phyloP scores from a whole-genome alignment of 2,113 vertebrate genomes.

The Oceanodroma tethys region DNA sequence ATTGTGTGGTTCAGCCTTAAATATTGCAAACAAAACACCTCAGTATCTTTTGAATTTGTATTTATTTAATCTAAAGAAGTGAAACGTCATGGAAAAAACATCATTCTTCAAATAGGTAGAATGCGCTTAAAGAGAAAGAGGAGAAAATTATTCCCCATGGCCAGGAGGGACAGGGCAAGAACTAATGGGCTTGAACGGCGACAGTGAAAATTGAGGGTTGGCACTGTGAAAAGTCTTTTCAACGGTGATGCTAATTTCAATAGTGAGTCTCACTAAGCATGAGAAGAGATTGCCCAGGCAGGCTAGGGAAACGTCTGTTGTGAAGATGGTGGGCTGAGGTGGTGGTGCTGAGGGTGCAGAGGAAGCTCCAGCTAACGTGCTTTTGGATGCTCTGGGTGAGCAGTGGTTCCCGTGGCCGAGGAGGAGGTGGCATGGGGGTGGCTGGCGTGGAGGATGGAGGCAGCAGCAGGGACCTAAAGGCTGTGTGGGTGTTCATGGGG shows the following conservation, averaged over 20 bases:
- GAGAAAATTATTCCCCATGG: background rate
- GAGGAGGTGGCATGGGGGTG: background rate
- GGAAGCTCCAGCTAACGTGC: background rate
- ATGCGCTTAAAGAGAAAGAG: background rate
- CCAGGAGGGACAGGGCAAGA: background rate
- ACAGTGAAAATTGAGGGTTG: background rate
- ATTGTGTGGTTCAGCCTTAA: background rate
- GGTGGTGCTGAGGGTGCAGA: background rate
- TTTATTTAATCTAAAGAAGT: background rate
- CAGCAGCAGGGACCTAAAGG: background rate
- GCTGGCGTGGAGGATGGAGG: no score
- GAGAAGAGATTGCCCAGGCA: background rate
- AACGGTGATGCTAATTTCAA: background rate
- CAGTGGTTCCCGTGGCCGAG: rapidly evolving
- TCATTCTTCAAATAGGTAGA: background rate
- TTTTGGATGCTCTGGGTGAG: background rate
- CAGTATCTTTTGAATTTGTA: background rate
- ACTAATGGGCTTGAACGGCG: background rate
- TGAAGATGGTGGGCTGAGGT: background rate
- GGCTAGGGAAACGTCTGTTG: background rate
- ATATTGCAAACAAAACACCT: background rate
- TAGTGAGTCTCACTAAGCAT: background rate
- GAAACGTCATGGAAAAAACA: background rate
- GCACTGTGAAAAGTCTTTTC: background rate
- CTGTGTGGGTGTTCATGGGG: background rate